Evolutionary conservation across 2,888 invertebrate genomes (phyloP), one percentile per base, ranked within the genome.

Genomic region (Netelia fuscicornis): DNA sequence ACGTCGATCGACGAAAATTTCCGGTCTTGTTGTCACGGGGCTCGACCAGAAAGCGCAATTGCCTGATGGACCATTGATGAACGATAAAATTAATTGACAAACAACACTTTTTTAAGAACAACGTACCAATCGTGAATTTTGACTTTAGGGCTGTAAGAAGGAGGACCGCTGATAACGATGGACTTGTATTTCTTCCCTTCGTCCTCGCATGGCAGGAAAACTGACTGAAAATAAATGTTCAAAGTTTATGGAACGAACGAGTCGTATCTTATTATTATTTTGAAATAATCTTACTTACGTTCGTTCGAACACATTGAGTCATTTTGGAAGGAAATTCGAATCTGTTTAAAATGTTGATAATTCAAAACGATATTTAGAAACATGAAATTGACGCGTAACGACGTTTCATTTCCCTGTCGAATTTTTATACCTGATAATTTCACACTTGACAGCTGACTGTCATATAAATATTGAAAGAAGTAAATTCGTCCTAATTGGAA

Each of bases 121-220:
- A 75, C 83, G 74, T 79, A 91, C 91, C 91, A 91, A 78, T 89
- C 85, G n/a, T 90, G 90, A 20, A 90, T 86, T 85, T 89, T 90
- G 10, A 91, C 90, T 88, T 89, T 91, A 8, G 87, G 62, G 48
- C 82, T 88, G n/a, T 91, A 90, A 3, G 79, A 68, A 6, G 82
- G 80, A 52, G 90, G 87, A n/a, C 81, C 77, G 20, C 85, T 83
- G 42, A 84, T 86, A 56, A 87, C 11, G 5, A 88, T 87, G 10
- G 79, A 74, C 58, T 88, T 83, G 0, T 79, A 17, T 8, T 84
- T 54, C 60, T 87, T 82, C 0, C 9, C n/a, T 78, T 87, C 84
- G 13, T 90, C 81, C 11, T 77, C 79, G n/a, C 75, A 83, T 8
- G 79, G 23, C 10, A 86, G 87, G 65, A 90, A 86, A 20, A 89